Base-by-base conservation (phyloP, 1,140 invertebrate species). In the Diuraphis noxia region DNA sequence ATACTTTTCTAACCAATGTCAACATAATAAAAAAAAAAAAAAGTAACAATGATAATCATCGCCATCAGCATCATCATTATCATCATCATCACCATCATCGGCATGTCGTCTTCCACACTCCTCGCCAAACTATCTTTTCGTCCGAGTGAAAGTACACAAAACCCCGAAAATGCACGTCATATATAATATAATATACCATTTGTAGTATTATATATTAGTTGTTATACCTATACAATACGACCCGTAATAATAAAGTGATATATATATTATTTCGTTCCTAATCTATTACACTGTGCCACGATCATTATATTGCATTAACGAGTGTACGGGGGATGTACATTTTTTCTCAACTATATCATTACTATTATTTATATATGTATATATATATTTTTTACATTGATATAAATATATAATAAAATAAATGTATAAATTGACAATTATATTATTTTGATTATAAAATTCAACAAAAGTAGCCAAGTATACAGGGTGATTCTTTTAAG, bases 1-100 rank as follows among this genome's bases (percentile, higher is more conserved):
- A 87, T 38, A 56, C 49, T 38, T 56, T 87, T 52, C 49, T 30
- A 56, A 52, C 46, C 85, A 56, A 56, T 56, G 85, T 52, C 85
- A 38, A 52, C 46, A 30, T 17, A 85, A 84, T 40, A 41, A 46
- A 46, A 56, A 34, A 86, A 87, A 30, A 56, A 49, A 38, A 5
- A 13, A 82, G 40, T 23, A 82, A 82, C 40, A 23, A 87, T 85
- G 25, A 46, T 49, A 17, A 34, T 40, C 6, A 13, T 87, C 21
- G 23, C 52, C 30, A 49, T 36, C 17, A 34, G 21, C 36, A 82
- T 82, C 25, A 25, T n/a, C 82, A n/a, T n/a, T n/a, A n/a, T n/a
- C n/a, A 79, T 79, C 77, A 79, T 38, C 77, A 38, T 38, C 34
- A 8, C 25, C 30, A 21, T 46, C 30, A 9, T 40, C 30, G 5